These are phyloP conservation scores for Macquaria ambigua DNA, from an alignment of 2,113 vertebrate species.

Conservation along the genomic window DNA sequence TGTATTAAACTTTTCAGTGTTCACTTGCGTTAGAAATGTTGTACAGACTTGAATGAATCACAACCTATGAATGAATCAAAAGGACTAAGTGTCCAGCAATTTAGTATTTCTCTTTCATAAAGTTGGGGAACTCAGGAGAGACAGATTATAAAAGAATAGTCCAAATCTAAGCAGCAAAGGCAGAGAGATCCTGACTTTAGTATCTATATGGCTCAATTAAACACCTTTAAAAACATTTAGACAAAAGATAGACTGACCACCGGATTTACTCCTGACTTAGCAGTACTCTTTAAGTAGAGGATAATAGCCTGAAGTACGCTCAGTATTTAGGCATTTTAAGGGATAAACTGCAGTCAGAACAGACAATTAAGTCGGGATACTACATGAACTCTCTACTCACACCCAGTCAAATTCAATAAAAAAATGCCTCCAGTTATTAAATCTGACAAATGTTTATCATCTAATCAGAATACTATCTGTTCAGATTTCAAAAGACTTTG, in stretches of 20 bases:
- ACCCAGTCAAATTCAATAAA: neutral
- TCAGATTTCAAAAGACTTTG: neutral
- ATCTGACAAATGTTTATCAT: neutral
- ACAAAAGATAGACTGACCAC: neutral
- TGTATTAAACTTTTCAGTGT: no score
- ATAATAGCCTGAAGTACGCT: neutral
- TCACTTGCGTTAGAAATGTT: no score
- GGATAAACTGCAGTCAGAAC: neutral
- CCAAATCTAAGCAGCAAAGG: no score
- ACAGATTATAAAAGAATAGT: no score
- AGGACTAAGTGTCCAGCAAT: no score
- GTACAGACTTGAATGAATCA: no score
- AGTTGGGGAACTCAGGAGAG: no score
- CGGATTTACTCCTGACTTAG: neutral
- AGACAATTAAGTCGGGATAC: neutral
- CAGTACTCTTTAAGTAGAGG: neutral
- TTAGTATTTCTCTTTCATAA: no score
- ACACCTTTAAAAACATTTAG: neutral
- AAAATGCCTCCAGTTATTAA: slow-evolving; percentile 1
- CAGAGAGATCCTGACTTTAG: neutral
- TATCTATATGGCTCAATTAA: neutral
- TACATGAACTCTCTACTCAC: neutral
- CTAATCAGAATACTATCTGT: neutral
- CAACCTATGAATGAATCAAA: no score
- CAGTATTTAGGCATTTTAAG: neutral